Conservation (phyloP, 2,888 invertebrate species). For the Tenodera sinensis region DNA sequence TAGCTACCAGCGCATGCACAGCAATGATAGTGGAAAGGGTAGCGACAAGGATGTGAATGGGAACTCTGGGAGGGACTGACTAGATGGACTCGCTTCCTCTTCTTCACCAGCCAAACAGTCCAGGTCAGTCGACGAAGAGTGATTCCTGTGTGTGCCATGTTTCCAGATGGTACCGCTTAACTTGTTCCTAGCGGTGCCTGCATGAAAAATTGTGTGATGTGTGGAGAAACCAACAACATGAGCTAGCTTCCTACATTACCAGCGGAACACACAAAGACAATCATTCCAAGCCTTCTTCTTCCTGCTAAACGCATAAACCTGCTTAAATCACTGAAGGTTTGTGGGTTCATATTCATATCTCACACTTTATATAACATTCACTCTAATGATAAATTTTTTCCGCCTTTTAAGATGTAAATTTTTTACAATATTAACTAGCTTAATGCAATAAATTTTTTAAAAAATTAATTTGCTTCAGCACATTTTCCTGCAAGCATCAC, state of each 20-base stretch:
- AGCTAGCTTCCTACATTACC: background rate
- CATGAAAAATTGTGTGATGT: background rate
- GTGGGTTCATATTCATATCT: background rate
- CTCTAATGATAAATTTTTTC: background rate
- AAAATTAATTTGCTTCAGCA: background rate
- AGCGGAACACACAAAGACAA: background rate
- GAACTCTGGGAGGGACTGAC: constrained; percentile 65
- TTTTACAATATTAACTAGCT: background rate
- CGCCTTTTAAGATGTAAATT: background rate
- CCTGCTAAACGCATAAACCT: background rate
- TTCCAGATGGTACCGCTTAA: background rate
- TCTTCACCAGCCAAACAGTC: constrained; percentile 37
- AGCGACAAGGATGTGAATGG: constrained; percentile 67
- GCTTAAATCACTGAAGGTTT: background rate
- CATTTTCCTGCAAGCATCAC: background rate
- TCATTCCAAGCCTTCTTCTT: background rate
- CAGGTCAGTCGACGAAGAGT: constrained; percentile 37
- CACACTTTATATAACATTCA: background rate
- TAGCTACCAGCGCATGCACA: constrained; percentile 80
- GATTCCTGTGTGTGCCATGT: background rate
- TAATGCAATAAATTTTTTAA: background rate
- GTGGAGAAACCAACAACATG: background rate
- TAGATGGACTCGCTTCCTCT: constrained; percentile 65
- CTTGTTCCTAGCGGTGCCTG: background rate
- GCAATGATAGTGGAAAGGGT: constrained; percentile 69